Evolutionary conservation across 2,888 invertebrate genomes (phyloP).

Genomic region (Neria commutata): DNA sequence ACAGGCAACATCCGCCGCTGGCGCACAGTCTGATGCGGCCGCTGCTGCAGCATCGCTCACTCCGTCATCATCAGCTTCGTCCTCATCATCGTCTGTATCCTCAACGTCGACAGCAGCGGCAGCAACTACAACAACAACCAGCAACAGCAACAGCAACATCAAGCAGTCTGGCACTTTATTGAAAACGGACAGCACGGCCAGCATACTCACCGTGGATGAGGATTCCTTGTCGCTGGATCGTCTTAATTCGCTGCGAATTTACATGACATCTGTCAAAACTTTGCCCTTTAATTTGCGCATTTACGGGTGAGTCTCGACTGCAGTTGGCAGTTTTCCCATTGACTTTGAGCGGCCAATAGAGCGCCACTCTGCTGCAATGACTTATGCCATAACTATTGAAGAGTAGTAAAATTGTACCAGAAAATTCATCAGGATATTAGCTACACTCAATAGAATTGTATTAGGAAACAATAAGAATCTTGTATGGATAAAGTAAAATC

Average conservation of each 20-base stretch:
- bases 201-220: conserved; percentile 56
- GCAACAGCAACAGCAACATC: conserved; percentile 31
- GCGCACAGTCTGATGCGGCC: conserved; percentile 39
- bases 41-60: conserved; percentile 35
- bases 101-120: conserved; percentile 33
- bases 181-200: conserved; percentile 20
- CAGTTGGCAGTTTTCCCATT: too few relatives aligned
- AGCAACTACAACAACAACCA: conserved; percentile 30
- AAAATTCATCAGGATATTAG: too few relatives aligned
- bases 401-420: too few relatives aligned
- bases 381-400: too few relatives aligned
- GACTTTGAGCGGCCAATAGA: too few relatives aligned
- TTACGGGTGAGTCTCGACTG: conserved; percentile 62
- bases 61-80: conserved; percentile 33
- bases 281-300: conserved; percentile 61
- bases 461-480: too few relatives aligned
- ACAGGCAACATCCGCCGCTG: conserved; percentile 29
- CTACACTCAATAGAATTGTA: too few relatives aligned
- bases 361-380: too few relatives aligned
- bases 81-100: conserved; percentile 30
- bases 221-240: conserved; percentile 60
- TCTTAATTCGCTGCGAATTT: conserved; percentile 60
- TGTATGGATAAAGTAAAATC: too few relatives aligned
- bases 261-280: conserved; percentile 61
- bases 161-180: too few relatives aligned